These are phyloP conservation scores for Eupithecia subfuscata DNA, from an alignment of 2,888 invertebrate species.

Conservation along the genomic window DNA sequence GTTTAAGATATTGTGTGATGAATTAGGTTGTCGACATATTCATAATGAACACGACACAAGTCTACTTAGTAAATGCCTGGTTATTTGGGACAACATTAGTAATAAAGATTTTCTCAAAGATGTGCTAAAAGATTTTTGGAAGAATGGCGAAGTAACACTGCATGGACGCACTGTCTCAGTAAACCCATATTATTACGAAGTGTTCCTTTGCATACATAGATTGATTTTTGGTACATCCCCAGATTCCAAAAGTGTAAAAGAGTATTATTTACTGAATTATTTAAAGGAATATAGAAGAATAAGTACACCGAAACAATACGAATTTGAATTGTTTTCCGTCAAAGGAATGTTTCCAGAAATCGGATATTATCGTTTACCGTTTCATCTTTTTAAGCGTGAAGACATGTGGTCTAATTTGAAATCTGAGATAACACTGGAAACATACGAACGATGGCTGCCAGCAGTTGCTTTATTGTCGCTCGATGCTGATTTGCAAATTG, in stretches of 20 bases:
- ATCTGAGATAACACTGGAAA: constrained; percentile 79
- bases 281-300: constrained; percentile 74
- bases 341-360: constrained; percentile 82
- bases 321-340: constrained; percentile 78
- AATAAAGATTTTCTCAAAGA: constrained; percentile 71
- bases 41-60: constrained; percentile 62
- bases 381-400: constrained; percentile 77
- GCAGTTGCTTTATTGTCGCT: constrained; percentile 71
- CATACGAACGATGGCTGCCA: constrained; percentile 79
- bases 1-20: constrained; percentile 66
- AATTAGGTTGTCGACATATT: constrained; percentile 64
- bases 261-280: constrained; percentile 75
- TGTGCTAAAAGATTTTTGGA: constrained; percentile 77
- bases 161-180: constrained; percentile 73
- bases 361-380: constrained; percentile 77
- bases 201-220: constrained; percentile 73
- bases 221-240: constrained; percentile 62
- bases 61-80: constrained; percentile 62
- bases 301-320: constrained; percentile 77
- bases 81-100: constrained; percentile 74
- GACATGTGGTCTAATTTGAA: constrained; percentile 82
- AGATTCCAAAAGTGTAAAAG: constrained; percentile 66
- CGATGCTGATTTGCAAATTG: constrained; percentile 74
- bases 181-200: constrained; percentile 80
- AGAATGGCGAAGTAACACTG: constrained; percentile 76